Conservation (phyloP, 2,888 invertebrate genomes). For the Erebia ligea region DNA sequence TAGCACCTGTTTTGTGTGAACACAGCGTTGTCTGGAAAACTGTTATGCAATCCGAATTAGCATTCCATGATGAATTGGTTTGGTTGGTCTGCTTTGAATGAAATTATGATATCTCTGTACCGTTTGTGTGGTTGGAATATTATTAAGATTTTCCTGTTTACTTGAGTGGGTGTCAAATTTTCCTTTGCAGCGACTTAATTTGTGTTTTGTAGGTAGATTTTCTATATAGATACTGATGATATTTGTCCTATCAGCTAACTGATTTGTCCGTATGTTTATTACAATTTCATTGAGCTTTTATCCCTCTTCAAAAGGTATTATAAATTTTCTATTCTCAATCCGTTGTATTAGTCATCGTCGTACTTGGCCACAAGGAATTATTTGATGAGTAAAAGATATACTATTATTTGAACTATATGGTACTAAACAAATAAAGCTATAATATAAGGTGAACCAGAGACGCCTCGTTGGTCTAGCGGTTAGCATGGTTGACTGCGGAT, state of each 20-base stretch:
- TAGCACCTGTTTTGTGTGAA: slow-evolving; percentile 61
- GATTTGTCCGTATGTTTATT: not conserved
- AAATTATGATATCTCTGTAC: slow-evolving; percentile 3
- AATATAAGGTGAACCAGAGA: too few species aligned
- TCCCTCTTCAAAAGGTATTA: too few species aligned
- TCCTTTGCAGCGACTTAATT: not conserved
- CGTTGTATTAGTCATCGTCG: too few species aligned
- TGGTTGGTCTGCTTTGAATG: slow-evolving; percentile 1
- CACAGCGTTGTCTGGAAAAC: slow-evolving; percentile 41
- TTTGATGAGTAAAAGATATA: too few species aligned
- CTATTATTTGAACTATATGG: too few species aligned
- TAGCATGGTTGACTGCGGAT: too few species aligned
- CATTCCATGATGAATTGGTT: slow-evolving; percentile 27
- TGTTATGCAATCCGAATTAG: slow-evolving; percentile 61
- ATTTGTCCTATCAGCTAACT: too few species aligned
- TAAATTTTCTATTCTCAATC: too few species aligned
- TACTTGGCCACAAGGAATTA: too few species aligned
- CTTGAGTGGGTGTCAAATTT: not conserved
- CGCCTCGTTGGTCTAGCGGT: too few species aligned
- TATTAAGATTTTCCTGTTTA: not conserved
- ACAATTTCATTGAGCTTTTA: not conserved
- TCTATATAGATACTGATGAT: not conserved
- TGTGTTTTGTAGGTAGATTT: not conserved
- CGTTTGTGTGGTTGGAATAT: not conserved
- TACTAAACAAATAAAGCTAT: too few species aligned